Evolutionary conservation across 1,140 invertebrate genomes (phyloP).

Genomic region (Drosophila bifasciata): DNA sequence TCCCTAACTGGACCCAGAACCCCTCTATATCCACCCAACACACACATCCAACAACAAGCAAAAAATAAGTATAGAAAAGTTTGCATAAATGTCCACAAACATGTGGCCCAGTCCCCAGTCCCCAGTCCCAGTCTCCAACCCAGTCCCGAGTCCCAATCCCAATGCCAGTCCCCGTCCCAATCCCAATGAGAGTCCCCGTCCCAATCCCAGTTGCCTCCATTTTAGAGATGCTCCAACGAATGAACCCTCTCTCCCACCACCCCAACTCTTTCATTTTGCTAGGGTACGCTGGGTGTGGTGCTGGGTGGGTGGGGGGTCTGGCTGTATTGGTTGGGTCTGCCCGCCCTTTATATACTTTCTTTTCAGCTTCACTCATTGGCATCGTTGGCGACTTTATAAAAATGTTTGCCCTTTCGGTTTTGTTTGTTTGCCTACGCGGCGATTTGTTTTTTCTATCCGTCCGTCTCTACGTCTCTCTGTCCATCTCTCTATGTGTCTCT

Average conservation of each 20-base stretch:
- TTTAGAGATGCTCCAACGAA: background rate
- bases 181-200: no score
- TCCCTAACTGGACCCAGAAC: conserved; percentile 30
- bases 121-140: no score
- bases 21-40: no score
- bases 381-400: conserved; percentile 75
- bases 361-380: conserved; percentile 39
- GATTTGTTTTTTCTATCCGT: conserved; percentile 53
- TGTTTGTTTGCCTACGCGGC: conserved; percentile 68
- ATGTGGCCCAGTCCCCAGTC: conserved; percentile 72
- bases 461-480: background rate
- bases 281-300: background rate
- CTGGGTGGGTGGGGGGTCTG: conserved; percentile 13
- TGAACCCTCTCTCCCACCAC: background rate
- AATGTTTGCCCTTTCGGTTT: conserved; percentile 75
- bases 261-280: conserved; percentile 37
- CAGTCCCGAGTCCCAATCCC: no score
- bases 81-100: conserved; percentile 80
- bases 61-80: conserved; percentile 54
- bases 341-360: conserved; percentile 14
- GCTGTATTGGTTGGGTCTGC: no score
- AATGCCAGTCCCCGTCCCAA: no score
- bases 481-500: conserved; percentile 27
- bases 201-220: conserved; percentile 37
- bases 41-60: background rate